phyloP scores from a whole-genome alignment of 2,113 vertebrate species.

The Sylvia atricapilla region DNA sequence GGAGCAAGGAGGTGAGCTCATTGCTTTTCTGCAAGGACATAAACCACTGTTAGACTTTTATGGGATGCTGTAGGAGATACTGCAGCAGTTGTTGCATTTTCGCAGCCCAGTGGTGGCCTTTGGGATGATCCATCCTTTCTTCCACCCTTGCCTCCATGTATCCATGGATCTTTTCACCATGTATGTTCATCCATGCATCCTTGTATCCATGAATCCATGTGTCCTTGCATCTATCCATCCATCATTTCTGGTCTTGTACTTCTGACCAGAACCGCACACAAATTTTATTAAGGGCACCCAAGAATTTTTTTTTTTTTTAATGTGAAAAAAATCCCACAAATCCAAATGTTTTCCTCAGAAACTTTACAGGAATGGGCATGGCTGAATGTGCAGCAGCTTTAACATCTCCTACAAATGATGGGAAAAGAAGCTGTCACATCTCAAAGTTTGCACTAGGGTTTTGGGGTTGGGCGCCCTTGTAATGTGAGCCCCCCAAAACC shows the following conservation, averaged over 20 bases:
- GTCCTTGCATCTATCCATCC: accelerated
- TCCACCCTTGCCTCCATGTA: not conserved
- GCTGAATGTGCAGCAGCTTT: not conserved
- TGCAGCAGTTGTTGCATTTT: constrained; percentile 13
- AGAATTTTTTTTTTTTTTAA: not conserved
- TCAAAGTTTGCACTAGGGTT: not conserved
- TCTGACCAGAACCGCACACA: not conserved
- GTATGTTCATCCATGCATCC: accelerated
- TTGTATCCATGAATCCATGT: accelerated
- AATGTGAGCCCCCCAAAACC: not conserved
- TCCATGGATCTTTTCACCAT: not conserved
- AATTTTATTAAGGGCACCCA: not conserved
- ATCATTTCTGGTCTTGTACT: not conserved
- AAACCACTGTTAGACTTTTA: constrained; percentile 37
- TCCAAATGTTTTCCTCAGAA: not conserved
- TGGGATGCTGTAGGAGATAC: constrained; percentile 47
- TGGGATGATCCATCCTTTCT: not conserved
- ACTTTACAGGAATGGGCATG: accelerated
- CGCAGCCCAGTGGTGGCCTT: not conserved
- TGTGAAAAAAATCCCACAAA: accelerated
- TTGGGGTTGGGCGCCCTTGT: not conserved
- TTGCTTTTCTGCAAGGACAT: constrained; percentile 51
- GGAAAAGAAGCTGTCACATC: not conserved
- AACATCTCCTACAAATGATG: accelerated
- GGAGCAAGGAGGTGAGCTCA: constrained; percentile 57